These are phyloP conservation scores for Tyto alba DNA, from an alignment of 2,113 vertebrate species.

Conservation along the genomic window DNA sequence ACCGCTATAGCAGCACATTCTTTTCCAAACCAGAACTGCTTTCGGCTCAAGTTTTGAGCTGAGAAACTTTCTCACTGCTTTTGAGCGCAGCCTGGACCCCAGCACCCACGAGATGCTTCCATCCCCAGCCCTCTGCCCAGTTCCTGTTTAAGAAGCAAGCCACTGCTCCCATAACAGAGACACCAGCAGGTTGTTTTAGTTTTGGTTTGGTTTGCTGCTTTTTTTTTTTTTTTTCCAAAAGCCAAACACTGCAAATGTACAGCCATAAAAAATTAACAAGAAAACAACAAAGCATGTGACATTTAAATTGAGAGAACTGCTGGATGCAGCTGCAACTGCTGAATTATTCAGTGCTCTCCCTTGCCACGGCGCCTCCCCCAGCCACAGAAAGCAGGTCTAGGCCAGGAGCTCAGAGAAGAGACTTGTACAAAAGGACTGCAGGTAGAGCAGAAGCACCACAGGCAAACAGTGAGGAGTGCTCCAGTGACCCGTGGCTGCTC, in stretches of 20 bases:
- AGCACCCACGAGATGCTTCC: not conserved
- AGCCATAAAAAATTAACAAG: not conserved
- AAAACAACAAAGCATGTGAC: not conserved
- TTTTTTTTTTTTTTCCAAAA: not conserved
- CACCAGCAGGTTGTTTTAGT: not conserved
- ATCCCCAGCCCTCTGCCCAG: not conserved
- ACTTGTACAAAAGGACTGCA: not conserved
- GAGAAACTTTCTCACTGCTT: not conserved
- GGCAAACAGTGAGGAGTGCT: not conserved
- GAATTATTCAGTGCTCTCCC: conserved; percentile 40
- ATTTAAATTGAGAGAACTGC: conserved; percentile 9
- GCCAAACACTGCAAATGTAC: not conserved
- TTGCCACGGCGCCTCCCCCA: not conserved
- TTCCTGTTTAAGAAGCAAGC: not conserved
- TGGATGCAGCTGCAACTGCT: conserved; percentile 5
- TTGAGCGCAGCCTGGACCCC: not conserved
- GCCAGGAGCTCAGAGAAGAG: not conserved
- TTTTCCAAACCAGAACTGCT: not conserved
- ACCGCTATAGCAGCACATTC: not conserved
- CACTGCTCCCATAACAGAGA: not conserved
- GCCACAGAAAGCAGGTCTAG: not conserved
- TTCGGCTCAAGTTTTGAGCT: not conserved
- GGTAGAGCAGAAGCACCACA: not conserved
- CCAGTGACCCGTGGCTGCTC: not conserved
- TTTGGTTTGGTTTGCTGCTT: too few species aligned